Conservation (phyloP, 1,140 invertebrate species). For the Eumaeus atala region DNA sequence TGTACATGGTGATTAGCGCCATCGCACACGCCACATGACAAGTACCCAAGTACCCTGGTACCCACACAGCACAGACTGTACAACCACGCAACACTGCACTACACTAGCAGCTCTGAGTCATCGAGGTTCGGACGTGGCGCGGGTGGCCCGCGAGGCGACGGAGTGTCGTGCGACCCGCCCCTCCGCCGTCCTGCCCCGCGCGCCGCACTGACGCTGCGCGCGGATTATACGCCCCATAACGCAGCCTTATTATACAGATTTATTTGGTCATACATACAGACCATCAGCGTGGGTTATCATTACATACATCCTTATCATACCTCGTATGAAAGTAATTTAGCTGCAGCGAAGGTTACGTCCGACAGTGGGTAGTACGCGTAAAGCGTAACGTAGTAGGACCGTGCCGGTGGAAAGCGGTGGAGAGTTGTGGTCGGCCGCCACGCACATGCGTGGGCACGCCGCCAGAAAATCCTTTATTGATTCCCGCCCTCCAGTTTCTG, state of each 20-base stretch:
- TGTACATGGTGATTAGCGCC: conserved; percentile 51
- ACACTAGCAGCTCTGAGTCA: conserved; percentile 46
- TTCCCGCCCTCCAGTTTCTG: conserved; percentile 68
- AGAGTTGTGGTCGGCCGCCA: conserved; percentile 30
- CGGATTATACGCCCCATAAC: conserved; percentile 71
- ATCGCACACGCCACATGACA: conserved; percentile 60
- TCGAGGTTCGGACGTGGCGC: conserved; percentile 38
- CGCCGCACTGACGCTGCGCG: conserved; percentile 67
- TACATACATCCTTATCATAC: conserved; percentile 4
- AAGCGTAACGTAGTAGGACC: conserved; percentile 6
- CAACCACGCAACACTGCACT: conserved; percentile 55
- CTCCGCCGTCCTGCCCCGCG: conserved; percentile 29
- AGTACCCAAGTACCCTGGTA: conserved; percentile 15
- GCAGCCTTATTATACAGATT: conserved; percentile 66
- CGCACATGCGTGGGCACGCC: conserved; percentile 71
- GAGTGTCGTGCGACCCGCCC: conserved; percentile 40
- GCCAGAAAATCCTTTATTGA: conserved; percentile 73
- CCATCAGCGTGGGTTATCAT: conserved; percentile 38
- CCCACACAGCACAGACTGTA: conserved; percentile 42
- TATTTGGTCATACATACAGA: conserved; percentile 60
- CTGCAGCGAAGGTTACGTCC: background rate
- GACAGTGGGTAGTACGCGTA: conserved; percentile 10
- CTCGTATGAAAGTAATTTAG: too few relatives aligned
- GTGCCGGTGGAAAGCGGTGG: background rate
- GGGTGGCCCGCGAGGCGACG: conserved; percentile 40